These are phyloP conservation scores for Talpa occidentalis DNA, from an alignment of 2,113 vertebrate species.

Conservation along the genomic window DNA sequence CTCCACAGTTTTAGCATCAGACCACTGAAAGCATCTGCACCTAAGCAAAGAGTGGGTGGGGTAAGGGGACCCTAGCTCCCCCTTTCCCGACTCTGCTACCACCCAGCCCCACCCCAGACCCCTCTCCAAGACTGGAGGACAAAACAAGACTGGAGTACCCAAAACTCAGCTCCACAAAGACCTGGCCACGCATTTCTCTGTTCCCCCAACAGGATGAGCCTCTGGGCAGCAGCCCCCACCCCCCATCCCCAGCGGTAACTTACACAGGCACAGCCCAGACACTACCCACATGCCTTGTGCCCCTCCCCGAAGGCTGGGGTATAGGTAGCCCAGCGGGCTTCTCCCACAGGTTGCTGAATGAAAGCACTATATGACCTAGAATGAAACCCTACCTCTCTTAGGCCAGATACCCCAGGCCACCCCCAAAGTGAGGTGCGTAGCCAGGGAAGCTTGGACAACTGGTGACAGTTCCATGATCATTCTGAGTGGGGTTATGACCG, in stretches of 20 bases:
- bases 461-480: not conserved
- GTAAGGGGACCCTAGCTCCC: not conserved
- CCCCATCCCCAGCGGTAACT: not conserved
- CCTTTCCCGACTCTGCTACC: not conserved
- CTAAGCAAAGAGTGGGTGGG: not conserved
- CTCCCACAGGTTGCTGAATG: not conserved
- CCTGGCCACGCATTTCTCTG: not conserved
- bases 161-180: not conserved
- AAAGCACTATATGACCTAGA: not conserved
- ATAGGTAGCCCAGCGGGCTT: not conserved
- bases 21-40: not conserved
- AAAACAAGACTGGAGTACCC: not conserved
- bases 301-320: not conserved
- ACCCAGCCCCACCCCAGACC: not conserved
- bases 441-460: not conserved
- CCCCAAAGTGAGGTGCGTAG: not conserved
- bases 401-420: not conserved
- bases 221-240: not conserved
- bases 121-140: no score
- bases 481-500: not conserved
- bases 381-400: not conserved
- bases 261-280: not conserved
- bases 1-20: not conserved
- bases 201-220: not conserved
- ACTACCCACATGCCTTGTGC: not conserved